Conservation (phyloP, 2,113 vertebrate genomes). For the Alces alces region DNA sequence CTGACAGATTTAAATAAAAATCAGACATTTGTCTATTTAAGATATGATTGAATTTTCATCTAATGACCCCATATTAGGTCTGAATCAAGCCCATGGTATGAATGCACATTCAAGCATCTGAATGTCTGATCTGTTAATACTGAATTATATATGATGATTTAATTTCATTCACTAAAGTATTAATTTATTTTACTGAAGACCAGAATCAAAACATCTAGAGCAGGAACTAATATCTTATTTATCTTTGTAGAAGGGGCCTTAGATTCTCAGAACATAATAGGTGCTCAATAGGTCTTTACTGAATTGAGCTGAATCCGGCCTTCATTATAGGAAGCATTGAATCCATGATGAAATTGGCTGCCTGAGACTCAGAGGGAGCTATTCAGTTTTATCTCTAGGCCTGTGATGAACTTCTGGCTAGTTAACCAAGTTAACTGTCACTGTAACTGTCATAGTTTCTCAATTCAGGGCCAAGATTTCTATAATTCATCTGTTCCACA, state of each 20-base stretch:
- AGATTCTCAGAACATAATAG: neutral
- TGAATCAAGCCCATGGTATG: conserved; percentile 63
- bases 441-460: neutral
- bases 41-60: conserved; percentile 63
- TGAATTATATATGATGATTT: conserved; percentile 58
- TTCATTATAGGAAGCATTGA: neutral
- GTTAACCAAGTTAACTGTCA: neutral
- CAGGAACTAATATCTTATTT: neutral
- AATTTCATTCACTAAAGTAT: conserved; percentile 30
- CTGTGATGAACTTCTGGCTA: neutral
- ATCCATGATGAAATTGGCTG: neutral
- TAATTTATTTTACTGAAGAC: conserved; percentile 49
- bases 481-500: conserved; percentile 1
- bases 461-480: neutral
- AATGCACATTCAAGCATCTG: conserved; percentile 51
- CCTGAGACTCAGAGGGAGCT: neutral
- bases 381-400: neutral
- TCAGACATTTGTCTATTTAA: conserved; percentile 66
- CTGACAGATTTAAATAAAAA: conserved; percentile 52
- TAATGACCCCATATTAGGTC: neutral
- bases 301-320: neutral
- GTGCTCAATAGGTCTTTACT: neutral
- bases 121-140: conserved; percentile 56
- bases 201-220: conserved; percentile 52
- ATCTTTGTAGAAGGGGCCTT: neutral